These are phyloP conservation scores for Drosophila aff. DNA, from an alignment of 1,140 invertebrate species.

Conservation along the genomic window DNA sequence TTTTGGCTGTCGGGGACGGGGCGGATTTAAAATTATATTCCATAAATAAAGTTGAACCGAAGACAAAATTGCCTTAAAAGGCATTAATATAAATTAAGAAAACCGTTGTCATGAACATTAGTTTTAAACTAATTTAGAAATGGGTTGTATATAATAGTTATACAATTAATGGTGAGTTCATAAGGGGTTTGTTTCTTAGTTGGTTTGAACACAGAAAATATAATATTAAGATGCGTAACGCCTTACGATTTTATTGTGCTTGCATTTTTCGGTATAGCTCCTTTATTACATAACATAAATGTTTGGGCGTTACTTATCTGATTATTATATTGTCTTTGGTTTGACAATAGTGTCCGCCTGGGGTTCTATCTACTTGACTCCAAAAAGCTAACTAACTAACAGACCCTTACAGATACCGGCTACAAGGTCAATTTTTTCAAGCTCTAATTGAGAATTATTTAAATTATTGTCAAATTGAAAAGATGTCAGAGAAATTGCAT, in stretches of 20 bases:
- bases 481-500: neutral
- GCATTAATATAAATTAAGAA: slow-evolving; percentile 1
- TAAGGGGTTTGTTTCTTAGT: slow-evolving; percentile 10
- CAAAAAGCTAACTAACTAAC: slow-evolving; percentile 11
- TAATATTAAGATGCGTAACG: slow-evolving; percentile 2
- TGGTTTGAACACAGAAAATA: neutral
- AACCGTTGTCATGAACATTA: neutral
- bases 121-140: slow-evolving; percentile 16
- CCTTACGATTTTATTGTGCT: neutral
- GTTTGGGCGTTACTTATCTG: neutral
- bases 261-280: neutral
- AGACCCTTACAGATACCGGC: slow-evolving; percentile 9
- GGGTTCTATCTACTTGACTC: slow-evolving; percentile 29
- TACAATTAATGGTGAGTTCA: slow-evolving; percentile 2
- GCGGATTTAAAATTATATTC: slow-evolving; percentile 20
- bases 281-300: neutral
- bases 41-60: slow-evolving; percentile 17
- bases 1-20: slow-evolving; percentile 18
- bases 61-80: slow-evolving; percentile 16
- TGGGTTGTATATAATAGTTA: slow-evolving; percentile 10
- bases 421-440: neutral
- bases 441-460: neutral
- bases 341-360: neutral
- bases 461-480: slow-evolving; percentile 20
- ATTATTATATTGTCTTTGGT: neutral